Base-by-base conservation (phyloP, 2,888 invertebrate genomes). In the Drosophila neutralis region DNA sequence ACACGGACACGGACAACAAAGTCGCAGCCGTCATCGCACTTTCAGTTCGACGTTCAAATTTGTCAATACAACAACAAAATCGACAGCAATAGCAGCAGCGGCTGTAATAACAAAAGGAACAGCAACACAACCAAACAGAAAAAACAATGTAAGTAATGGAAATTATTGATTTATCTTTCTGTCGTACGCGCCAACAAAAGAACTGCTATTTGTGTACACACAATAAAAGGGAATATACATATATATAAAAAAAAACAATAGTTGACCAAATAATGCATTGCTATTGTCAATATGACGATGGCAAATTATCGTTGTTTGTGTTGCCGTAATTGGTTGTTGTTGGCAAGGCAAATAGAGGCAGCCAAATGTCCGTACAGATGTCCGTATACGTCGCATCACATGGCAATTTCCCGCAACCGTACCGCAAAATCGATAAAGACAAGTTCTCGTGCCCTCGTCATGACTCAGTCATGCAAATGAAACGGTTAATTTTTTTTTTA, bases 381-480 rank as follows among this genome's bases (percentile, higher is more conserved):
- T 60, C 49, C 54, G 61, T 24, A 60, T 63, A 59, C 63, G 33
- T 63, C 62, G 62, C 74, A 87, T 87, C 88, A 87, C 88, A 84
- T 89, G 88, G 77, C 71, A 73, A 64, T 57, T 73, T 84, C 73
- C 78, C 78, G 63, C 82, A 87, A 87, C 80, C 77, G 76, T 73
- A 71, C 79, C 73, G 79, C 75, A 90, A 85, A 85, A 85, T 85
- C 85, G 80, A 85, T 85, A 85, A 86, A 80, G 59, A 74, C 74
- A 76, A 60, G 76, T 70, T 64, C 52, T 52, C 77, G 70, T 73
- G 83, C 58, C 42, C 64, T 57, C 45, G 60, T 51, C 56, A 73
- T 73, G 86, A 86, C 60, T 88, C 68, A 83, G 81, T 61, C 81
- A 72, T 80, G 83, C 86, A 57, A 81, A 78, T 38, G 29, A 48